Evolutionary conservation across 1,140 invertebrate genomes (phyloP).

Genomic region (Atta cephalotes): DNA sequence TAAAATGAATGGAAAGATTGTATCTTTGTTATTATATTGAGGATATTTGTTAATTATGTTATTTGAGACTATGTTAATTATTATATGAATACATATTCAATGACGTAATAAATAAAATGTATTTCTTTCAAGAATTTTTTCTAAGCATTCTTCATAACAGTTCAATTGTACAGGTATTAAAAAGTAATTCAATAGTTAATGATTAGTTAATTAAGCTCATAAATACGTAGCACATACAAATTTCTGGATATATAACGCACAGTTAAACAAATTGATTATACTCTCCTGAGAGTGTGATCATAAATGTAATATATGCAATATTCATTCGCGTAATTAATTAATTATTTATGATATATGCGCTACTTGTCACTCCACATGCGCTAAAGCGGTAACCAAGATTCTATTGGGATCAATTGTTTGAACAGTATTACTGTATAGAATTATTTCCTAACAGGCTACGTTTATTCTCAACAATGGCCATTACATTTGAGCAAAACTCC

Average conservation of each 20-base stretch:
- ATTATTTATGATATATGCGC: constrained; percentile 29
- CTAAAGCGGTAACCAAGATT: background rate
- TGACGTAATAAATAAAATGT: too few species aligned
- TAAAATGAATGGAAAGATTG: background rate
- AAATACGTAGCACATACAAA: background rate
- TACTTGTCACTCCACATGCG: background rate
- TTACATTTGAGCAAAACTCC: background rate
- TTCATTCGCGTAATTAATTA: constrained; percentile 5
- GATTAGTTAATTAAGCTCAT: background rate
- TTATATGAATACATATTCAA: background rate
- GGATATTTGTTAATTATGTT: background rate
- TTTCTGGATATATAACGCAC: constrained; percentile 5
- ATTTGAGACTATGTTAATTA: too few species aligned
- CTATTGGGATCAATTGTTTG: background rate
- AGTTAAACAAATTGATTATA: constrained; percentile 26
- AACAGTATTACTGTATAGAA: background rate
- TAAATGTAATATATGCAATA: constrained; percentile 16
- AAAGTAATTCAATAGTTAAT: background rate
- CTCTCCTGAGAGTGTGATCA: background rate
- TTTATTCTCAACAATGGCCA: background rate
- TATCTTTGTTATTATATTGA: background rate
- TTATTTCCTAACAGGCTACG: background rate
- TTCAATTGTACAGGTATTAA: background rate
- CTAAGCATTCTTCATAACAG: background rate
- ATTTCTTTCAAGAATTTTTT: background rate